Percentiles rank a stretch among this genome's conserved stretches.
These are phyloP conservation scores for Drosophila cardini DNA, from an alignment of 1,140 invertebrate genomes.

Conservation along the genomic window DNA sequence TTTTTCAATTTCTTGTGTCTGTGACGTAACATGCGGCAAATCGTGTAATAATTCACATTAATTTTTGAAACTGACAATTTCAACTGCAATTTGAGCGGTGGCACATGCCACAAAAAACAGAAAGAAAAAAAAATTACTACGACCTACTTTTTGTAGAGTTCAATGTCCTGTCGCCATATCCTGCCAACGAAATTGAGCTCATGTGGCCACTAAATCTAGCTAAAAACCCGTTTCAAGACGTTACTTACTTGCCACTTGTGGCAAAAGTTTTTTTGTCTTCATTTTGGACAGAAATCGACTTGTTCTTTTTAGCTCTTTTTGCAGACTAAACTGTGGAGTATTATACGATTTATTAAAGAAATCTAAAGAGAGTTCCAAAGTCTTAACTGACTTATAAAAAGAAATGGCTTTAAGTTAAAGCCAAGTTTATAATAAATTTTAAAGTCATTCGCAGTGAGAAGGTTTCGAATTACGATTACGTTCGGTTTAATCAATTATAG, in stretches of 20 bases:
- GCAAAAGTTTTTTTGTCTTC: background rate
- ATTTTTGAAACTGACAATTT: background rate
- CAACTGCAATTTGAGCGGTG: background rate
- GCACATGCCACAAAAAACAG: background rate
- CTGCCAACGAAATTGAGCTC: constrained; percentile 15
- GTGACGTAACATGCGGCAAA: constrained; percentile 21
- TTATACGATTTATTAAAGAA: no score
- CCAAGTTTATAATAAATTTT: background rate
- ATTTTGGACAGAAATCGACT: background rate
- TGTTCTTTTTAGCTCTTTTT: background rate
- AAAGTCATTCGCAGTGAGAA: constrained; percentile 2
- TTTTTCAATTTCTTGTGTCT: constrained; percentile 14
- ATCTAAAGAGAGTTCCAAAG: no score
- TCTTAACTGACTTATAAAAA: no score
- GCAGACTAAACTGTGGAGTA: no score
- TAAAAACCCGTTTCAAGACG: constrained; percentile 12
- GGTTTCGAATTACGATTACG: constrained; percentile 4
- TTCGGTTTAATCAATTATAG: constrained; percentile 46
- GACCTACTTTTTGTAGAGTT: constrained; percentile 49
- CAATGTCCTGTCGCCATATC: constrained; percentile 51
- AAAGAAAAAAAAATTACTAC: background rate
- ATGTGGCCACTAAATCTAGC: background rate
- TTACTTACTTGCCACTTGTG: background rate
- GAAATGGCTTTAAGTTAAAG: background rate
- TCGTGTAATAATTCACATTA: background rate